Base-by-base conservation (phyloP, 2,888 invertebrate species). In the Leptopilina syphax region DNA sequence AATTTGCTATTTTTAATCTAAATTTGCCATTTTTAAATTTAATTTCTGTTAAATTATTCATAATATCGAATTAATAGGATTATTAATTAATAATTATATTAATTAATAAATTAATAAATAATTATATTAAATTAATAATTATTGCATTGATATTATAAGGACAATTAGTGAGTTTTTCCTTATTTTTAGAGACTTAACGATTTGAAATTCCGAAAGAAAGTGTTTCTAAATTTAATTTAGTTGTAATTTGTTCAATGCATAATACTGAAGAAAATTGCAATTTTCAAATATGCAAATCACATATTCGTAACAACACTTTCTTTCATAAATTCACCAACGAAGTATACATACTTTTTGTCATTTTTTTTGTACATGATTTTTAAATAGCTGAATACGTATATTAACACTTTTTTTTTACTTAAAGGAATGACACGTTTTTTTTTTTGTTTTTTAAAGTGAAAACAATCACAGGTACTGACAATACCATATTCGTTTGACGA, bases 401-500 rank as follows among this genome's bases (percentile, higher is more conserved):
- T 34, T 73, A 73, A 73, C 8, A 73, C 57, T 60, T 50, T 50
- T 50, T 50, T 50, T 73, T 57, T 60, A 10, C 41, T 73, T 34
- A 73, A n/a, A 57, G 73, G 57, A 73, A 73, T 73, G 73, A 73
- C 54, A 57, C 34, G 18, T 73, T 73, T 57, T 27, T 44, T 44
- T 44, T 5, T 34, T 34, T 34, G 34, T 34, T 34, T 34, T 34
- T 34, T 34, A 34, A 57, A 54, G 57, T 54, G 54, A 60, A 73
- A 70, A 70, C 6, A 57, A 41, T 73, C 57, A 73, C 73, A 73
- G 73, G 54, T 73, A 73, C 54, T 70, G 27, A 70, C 54, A 73
- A 73, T 60, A 73, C n/a, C 47, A 68, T 68, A 73, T 54, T 73
- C 18, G 41, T 73, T 73, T 73, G 12, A 73, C 54, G 27, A 10